Conservation (phyloP, 2,888 invertebrate species). For the Coleophora deauratella region DNA sequence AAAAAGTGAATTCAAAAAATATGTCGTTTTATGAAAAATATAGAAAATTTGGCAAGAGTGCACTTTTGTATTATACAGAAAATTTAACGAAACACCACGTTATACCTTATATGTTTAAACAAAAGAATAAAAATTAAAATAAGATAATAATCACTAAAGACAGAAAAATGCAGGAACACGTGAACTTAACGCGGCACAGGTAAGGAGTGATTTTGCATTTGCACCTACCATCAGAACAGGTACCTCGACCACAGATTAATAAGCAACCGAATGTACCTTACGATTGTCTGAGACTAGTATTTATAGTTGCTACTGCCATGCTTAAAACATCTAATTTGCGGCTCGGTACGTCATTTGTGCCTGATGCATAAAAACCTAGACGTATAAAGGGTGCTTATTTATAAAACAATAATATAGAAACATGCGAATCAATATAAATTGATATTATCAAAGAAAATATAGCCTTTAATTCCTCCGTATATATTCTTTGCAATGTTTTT, state of each 20-base stretch:
- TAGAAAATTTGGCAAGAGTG: too few relatives aligned
- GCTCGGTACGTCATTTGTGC: constrained; percentile 44
- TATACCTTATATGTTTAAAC: too few relatives aligned
- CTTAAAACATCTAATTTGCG: constrained; percentile 55
- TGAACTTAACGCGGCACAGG: neutral
- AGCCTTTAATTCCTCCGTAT: too few relatives aligned
- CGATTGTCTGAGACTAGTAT: constrained; percentile 39
- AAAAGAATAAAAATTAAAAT: too few relatives aligned
- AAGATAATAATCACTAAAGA: too few relatives aligned
- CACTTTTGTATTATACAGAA: too few relatives aligned
- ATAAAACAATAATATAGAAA: constrained; percentile 2
- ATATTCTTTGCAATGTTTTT: too few relatives aligned
- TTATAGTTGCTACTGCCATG: constrained; percentile 41
- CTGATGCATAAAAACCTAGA: constrained; percentile 37
- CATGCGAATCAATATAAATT: neutral
- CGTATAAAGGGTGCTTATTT: constrained; percentile 9
- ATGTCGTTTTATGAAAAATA: too few relatives aligned
- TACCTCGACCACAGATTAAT: constrained; percentile 24
- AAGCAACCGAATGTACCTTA: constrained; percentile 37
- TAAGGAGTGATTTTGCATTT: neutral
- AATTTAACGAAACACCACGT: too few relatives aligned
- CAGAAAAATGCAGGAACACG: too few relatives aligned
- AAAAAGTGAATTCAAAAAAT: too few relatives aligned
- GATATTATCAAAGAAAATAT: too few relatives aligned
- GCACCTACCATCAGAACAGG: constrained; percentile 34